Evolutionary conservation across 2,888 invertebrate genomes (phyloP), one percentile per base, ranked within the genome.

Genomic region (Apodemia mormo): DNA sequence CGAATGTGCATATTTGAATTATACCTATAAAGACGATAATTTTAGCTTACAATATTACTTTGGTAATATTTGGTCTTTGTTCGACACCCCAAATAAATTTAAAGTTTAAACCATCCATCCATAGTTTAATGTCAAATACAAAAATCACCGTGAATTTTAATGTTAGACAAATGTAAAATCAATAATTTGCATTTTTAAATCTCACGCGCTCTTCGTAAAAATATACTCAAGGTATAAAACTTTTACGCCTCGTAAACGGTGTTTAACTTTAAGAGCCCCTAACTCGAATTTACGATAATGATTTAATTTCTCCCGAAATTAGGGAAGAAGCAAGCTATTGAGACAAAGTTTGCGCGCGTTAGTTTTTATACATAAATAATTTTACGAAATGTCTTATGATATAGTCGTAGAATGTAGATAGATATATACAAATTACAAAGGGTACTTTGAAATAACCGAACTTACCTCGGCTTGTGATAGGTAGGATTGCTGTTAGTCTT

Each of bases 401-500:
- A 22, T 22, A 54, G 14, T 54, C 52, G 3, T 45, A 22, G 22
- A 22, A 22, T 22, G 22, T 22, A 45, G 12, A 4, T 14, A 45
- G 37, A 37, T 33, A 33, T 33, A 33, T 37, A 37, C 37, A 37
- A 37, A 37, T 37, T 5, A 37, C 3, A 5, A 45, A 45, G 12
- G 45, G 12, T 49, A n/a, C 3, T 3, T 45, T 12, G 10, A 45
- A 45, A 45, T 45, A 52, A 52, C 14, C 49, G 49, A 69, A 72
- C 86, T 88, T 79, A 94, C 94, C 94, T 96, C 43, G 96, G 96
- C 90, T 96, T 96, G 76, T 96, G 96, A 85, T 96, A 96, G 71
- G 96, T 95, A 74, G 96, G 95, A 85, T 96, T 96, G 87, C 95
- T 96, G 87, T 96, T 96, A 82, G 96, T 96, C 88, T 96, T 96